phyloP scores from a whole-genome alignment of 2,113 vertebrate species.

The Accipiter virgatus region DNA sequence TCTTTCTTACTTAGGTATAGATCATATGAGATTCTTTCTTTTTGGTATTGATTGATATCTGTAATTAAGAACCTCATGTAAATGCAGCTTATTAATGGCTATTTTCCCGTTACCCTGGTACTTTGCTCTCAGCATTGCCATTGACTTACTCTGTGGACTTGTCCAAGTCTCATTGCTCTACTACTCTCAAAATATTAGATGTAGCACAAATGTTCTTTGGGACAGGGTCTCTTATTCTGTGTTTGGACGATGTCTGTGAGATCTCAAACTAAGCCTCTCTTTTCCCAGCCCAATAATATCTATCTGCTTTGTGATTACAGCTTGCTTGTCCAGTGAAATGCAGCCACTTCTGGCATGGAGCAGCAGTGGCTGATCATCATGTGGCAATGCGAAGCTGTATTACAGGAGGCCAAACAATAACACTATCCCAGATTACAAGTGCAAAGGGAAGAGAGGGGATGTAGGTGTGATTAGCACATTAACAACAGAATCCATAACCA shows the following conservation, averaged over 20 bases:
- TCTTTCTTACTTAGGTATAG: not conserved
- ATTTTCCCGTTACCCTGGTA: not conserved
- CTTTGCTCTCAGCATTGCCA: not conserved
- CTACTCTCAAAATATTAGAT: not conserved
- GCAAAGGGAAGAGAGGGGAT: too few relatives aligned
- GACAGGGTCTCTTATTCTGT: not conserved
- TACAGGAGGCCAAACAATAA: not conserved
- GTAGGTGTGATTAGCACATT: not conserved
- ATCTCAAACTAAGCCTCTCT: not conserved
- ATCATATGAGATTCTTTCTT: not conserved
- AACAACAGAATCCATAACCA: not conserved
- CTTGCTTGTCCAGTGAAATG: not conserved
- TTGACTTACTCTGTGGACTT: not conserved
- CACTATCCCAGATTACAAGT: not conserved
- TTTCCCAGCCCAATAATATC: not conserved
- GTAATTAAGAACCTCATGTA: not conserved
- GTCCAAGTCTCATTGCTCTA: not conserved
- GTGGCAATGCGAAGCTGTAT: fast-evolving
- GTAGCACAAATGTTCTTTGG: not conserved
- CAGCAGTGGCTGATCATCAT: not conserved
- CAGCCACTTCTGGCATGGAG: not conserved
- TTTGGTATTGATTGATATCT: not conserved
- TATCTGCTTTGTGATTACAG: not conserved
- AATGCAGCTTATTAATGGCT: not conserved
- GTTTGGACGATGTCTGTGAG: not conserved